phyloP scores from a whole-genome alignment of 2,113 vertebrate genomes.

The Raphicerus campestris region DNA sequence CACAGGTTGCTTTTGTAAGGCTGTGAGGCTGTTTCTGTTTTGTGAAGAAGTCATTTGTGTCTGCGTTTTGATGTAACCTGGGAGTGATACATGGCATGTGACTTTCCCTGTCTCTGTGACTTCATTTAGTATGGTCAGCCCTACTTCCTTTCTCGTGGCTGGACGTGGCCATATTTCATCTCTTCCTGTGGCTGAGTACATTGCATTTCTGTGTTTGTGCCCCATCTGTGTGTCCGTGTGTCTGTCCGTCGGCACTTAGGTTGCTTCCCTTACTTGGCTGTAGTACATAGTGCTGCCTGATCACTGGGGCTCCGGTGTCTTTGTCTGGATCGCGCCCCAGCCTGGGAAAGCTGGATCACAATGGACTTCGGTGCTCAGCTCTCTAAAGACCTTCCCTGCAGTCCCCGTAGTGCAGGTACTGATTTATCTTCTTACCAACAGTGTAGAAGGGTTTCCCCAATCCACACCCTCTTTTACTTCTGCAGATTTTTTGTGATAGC shows the following conservation, averaged over 20 bases:
- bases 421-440: neutral
- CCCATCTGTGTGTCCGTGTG: neutral
- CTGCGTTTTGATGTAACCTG: neutral
- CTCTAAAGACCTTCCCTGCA: neutral
- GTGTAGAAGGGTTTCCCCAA: neutral
- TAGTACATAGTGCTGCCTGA: neutral
- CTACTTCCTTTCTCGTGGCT: neutral
- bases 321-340: neutral
- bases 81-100: rapidly evolving
- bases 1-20: neutral
- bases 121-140: neutral
- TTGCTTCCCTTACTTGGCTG: neutral
- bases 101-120: neutral
- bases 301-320: neutral
- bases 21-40: neutral
- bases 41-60: neutral
- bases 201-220: neutral
- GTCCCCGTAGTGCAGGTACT: rapidly evolving
- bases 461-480: neutral
- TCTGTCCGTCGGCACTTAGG: neutral
- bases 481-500: neutral
- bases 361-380: neutral
- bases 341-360: neutral
- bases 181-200: neutral
- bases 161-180: neutral